Percentiles rank a stretch among this genome's conserved stretches.
Conservation (phyloP, 1,140 invertebrate genomes). For the Panagrolaimus sp. region DNA sequence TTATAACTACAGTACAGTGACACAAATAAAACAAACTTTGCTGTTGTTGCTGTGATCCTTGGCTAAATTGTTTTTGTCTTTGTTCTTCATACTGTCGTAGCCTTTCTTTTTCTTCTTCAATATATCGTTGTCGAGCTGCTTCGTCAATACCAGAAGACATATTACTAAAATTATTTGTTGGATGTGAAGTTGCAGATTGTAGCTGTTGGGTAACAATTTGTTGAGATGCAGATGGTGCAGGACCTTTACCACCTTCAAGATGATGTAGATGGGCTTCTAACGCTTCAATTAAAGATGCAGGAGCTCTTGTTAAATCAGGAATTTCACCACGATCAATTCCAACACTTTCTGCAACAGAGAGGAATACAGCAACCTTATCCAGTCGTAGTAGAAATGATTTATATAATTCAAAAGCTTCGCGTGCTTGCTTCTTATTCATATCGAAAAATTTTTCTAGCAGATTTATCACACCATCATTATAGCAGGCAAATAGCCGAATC, state of each 20-base stretch:
- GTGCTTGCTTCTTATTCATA: conserved; percentile 95
- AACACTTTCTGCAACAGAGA: conserved; percentile 94
- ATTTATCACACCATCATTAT: conserved; percentile 99
- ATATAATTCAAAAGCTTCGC: conserved; percentile 94
- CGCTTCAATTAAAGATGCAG: conserved; percentile 91
- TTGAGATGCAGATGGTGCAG: conserved; percentile 28
- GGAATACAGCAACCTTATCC: conserved; percentile 95
- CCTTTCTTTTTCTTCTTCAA: conserved; percentile 56
- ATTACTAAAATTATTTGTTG: conserved; percentile 19
- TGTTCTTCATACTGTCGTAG: conserved; percentile 54
- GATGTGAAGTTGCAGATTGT: conserved; percentile 9
- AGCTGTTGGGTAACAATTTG: conserved; percentile 41
- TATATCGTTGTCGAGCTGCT: conserved; percentile 46
- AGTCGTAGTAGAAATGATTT: conserved; percentile 95
- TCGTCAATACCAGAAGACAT: conserved; percentile 41
- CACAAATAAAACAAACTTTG: not conserved
- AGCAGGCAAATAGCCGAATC: conserved; percentile 95
- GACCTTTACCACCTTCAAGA: conserved; percentile 66
- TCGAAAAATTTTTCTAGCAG: conserved; percentile 98
- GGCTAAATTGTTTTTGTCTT: conserved; percentile 33
- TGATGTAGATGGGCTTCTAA: conserved; percentile 87
- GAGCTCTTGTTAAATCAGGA: conserved; percentile 95
- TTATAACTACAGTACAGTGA: no score
- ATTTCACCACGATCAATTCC: conserved; percentile 98
- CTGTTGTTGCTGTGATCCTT: conserved; percentile 5